Evolutionary conservation across 2,797 vertebrate genomes (phyloP).

Genomic region (Aulostomus chinensis): DNA sequence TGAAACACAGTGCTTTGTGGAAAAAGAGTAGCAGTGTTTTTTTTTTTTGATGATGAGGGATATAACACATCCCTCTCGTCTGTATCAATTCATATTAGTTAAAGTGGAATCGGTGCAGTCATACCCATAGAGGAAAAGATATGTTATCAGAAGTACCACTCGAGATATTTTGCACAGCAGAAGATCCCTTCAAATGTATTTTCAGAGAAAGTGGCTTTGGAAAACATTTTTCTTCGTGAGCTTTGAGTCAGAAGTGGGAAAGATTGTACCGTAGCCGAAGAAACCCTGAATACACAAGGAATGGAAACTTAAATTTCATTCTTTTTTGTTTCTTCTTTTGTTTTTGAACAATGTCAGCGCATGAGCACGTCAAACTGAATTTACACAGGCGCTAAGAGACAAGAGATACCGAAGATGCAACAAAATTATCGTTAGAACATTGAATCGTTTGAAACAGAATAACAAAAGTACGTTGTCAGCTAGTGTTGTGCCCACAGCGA

Average conservation of each 20-base stretch:
- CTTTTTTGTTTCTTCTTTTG: too few species aligned
- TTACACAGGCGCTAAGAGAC: constrained; percentile 15
- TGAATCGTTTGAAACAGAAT: constrained; percentile 49
- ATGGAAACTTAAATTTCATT: constrained; percentile 43
- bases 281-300: constrained; percentile 29
- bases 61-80: constrained; percentile 56
- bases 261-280: constrained; percentile 42
- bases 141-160: constrained; percentile 65
- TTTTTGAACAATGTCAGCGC: constrained; percentile 40
- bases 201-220: constrained; percentile 54
- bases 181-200: constrained; percentile 63
- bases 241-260: constrained; percentile 47
- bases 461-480: constrained; percentile 48
- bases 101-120: constrained; percentile 61
- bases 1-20: constrained; percentile 47
- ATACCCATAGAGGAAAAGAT: constrained; percentile 58
- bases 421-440: constrained; percentile 32
- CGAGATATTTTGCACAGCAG: constrained; percentile 55
- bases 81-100: constrained; percentile 71
- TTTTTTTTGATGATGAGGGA: constrained; percentile 63
- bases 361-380: constrained; percentile 43
- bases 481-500: constrained; percentile 42
- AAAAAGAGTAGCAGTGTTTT: constrained; percentile 50
- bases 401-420: constrained; percentile 19
- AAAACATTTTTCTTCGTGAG: constrained; percentile 51